Base-by-base conservation (phyloP, 2,797 vertebrate genomes). In the Phalloptychus januarius region DNA sequence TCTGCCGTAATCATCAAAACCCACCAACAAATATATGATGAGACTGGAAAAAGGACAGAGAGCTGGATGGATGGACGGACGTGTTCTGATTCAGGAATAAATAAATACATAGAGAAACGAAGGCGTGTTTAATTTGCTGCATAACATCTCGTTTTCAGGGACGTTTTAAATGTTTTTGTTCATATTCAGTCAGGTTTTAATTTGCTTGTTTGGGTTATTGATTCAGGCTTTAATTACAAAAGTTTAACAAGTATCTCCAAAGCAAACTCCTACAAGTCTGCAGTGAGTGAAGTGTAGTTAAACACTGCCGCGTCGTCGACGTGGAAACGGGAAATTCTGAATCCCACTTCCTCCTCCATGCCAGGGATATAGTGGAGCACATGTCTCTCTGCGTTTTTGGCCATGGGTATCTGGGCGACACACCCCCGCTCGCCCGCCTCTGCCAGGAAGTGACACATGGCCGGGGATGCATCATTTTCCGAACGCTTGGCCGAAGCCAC, bases 381-480 rank as follows among this genome's bases (percentile, higher is more conserved):
- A 70, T 76, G 78, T 88, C 78, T 79, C 63, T 80, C 74, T 77
- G 81, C 80, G 77, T 81, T 88, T 52, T 83, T 84, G 88, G 86
- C 75, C 87, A 42, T 38, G 2, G 63, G 50, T 83, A 56, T 86
- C 77, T 77, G 85, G 85, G 82, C 61, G 83, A 65, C 28, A 33
- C 79, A 46, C 72, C 72, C 72, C 82, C 10, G 36, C 79, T 81
- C 69, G 20, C 71, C 28, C 71, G 28, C 63, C 71, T 16, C 81
- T 76, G 44, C 48, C 74, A 33, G 80, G 84, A 61, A 76, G 79
- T 87, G 50, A 85, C 90, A 44, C 36, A 82, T 71, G 65, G 76
- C 85, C 82, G 84, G 87, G 87, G 83, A 5, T 91, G 85, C 87
- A 86, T 95, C 91, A 80, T 84, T 75, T 56, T 28, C 2, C 1